phyloP scores from a whole-genome alignment of 2,797 vertebrate genomes.

The Xenops minutus region DNA sequence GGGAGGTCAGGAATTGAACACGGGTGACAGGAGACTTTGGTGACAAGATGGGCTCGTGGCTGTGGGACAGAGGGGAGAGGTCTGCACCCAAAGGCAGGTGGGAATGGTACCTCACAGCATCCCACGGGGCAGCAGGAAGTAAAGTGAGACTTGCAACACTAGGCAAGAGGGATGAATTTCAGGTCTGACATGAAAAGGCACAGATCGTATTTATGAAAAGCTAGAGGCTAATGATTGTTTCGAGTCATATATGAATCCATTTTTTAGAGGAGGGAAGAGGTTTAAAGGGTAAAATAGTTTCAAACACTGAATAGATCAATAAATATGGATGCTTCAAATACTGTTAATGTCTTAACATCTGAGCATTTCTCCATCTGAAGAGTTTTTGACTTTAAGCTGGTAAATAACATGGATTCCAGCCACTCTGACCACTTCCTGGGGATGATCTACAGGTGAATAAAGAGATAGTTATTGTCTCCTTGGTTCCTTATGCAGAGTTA shows the following conservation, averaged over 20 bases:
- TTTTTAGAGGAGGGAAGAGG: constrained; percentile 25
- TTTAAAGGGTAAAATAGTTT: constrained; percentile 39
- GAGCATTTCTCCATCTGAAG: not conserved
- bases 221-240: not conserved
- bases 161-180: not conserved
- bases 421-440: not conserved
- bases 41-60: accelerated
- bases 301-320: constrained; percentile 8
- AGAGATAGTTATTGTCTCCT: not conserved
- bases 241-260: not conserved
- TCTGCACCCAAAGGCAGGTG: not conserved
- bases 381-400: not conserved
- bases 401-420: not conserved
- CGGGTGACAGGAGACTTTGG: not conserved
- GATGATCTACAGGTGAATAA: not conserved
- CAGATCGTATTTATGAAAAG: not conserved
- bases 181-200: not conserved
- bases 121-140: not conserved
- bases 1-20: not conserved
- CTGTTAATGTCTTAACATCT: constrained; percentile 16
- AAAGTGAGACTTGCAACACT: not conserved
- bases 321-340: constrained; percentile 16
- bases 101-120: not conserved
- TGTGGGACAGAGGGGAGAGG: not conserved
- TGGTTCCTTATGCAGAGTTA: not conserved